Evolutionary conservation across 2,888 invertebrate genomes (phyloP), one percentile per base, ranked within the genome.

Genomic region (Taenaris catops): DNA sequence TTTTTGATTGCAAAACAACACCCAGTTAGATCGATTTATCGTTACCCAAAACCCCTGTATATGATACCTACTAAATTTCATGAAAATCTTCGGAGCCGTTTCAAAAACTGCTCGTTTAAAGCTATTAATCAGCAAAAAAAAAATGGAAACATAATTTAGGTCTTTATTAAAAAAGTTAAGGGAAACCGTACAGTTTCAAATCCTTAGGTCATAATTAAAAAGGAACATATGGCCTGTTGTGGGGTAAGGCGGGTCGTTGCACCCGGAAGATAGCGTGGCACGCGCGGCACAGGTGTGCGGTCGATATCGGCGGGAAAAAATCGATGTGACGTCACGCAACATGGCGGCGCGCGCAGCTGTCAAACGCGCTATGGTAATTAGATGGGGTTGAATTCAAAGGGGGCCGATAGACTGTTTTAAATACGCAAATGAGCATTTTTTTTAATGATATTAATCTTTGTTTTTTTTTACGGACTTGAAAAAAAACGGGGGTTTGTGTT

Each of bases 241-340:
- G 26, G 18, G 29, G 14, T 27, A 25, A 4, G 28, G 32, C 25
- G 38, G 48, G 41, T 47, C 75, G 76, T 47, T 49, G 74, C 54
- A 58, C 81, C 75, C 73, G 73, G 78, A 75, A 69, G 67, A 57
- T 55, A 63, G 63, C 55, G 63, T 48, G 63, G 65, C 76, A 71
- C 73, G 71, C 51, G 74, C 60, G 55, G 37, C 58, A 76, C 81
- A 83, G 83, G 81, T 83, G 83, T 65, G 53, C 59, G 73, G 43
- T 83, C 81, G 79, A 83, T 81, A 78, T 81, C 79, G 81, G 75
- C 73, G 20, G 19, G 52, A 58, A 57, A 68, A 63, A 63, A 81
- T 81, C 81, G 72, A 80, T 78, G 61, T 81, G 76, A 81, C 83
- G 84, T 83, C 80, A 83, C 65, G 54, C 49, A 64, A 59, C 35